Base-by-base conservation (phyloP, 2,888 invertebrate genomes). In the Ochropleura leucogaster region DNA sequence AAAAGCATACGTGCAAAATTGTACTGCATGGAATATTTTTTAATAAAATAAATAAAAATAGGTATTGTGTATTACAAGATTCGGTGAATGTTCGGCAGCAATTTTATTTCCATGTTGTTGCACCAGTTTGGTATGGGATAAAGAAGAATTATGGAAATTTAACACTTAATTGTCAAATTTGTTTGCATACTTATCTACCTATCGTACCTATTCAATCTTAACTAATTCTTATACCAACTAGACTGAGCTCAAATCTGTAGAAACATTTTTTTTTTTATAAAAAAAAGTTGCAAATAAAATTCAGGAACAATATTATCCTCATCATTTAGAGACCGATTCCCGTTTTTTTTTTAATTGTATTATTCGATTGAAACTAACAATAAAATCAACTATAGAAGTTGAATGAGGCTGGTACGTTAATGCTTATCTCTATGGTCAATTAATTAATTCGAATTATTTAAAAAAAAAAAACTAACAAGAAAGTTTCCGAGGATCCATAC, bases 101-200 rank as follows among this genome's bases (percentile, higher is more conserved):
- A 64, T 74, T 70, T 65, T 69, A 70, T 69, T 76, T 80, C n/a
- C 65, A 73, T 71, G 62, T 77, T n/a, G n/a, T n/a, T n/a, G 30
- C 75, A 53, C 10, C n/a, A 60, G 30, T 46, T 44, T 20, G 6
- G 10, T 14, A 5, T 53, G 79, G 60, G 30, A 82, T 82, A 68
- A 74, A 71, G 62, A 72, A 72, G 64, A 59, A 78, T 44, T 20
- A 49, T 12, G 18, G 7, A 51, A 30, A 40, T 30, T 30, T 7
- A 60, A 68, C 14, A 12, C 30, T 30, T 8, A 30, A 30, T 6
- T 4, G n/a, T 55, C 3, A 49, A 47, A 30, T 30, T 30, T 30
- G 30, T 30, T 30, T 30, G 30, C 30, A 30, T 30, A 30, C 30
- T 30, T 30, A 30, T 30, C 30, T 30, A 30, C 30, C 30, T 30